phyloP scores from a whole-genome alignment of 2,797 vertebrate genomes.

The Rachycentron canadum region DNA sequence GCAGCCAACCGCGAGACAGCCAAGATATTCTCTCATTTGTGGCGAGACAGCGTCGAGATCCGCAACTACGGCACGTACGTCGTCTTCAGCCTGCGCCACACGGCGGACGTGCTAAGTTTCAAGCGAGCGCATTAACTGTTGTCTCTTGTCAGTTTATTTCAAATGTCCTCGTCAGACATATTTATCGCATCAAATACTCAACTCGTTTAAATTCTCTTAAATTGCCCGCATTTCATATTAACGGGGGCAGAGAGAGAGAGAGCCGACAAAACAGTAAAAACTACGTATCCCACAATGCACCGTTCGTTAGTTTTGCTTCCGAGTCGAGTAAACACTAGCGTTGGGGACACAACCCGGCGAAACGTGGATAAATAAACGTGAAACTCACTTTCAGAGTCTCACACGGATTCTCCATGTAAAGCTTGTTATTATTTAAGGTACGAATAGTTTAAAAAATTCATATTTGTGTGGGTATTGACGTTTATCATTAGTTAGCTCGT shows the following conservation, averaged over 20 bases:
- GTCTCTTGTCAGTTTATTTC: neutral
- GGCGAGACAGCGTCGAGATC: slow-evolving; percentile 47
- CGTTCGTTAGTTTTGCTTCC: slow-evolving; percentile 60
- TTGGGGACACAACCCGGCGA: neutral
- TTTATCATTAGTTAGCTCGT: neutral
- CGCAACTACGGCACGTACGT: slow-evolving; percentile 24
- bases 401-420: neutral
- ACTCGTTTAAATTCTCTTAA: neutral
- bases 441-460: rapidly evolving
- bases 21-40: slow-evolving; percentile 34
- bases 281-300: slow-evolving; percentile 72
- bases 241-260: neutral
- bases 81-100: slow-evolving; percentile 5
- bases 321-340: slow-evolving; percentile 25
- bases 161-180: neutral
- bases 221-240: neutral
- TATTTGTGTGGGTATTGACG: rapidly evolving
- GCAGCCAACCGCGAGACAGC: slow-evolving; percentile 28
- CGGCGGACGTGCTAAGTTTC: no score
- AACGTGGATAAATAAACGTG: slow-evolving; percentile 1
- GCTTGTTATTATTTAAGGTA: slow-evolving; percentile 47
- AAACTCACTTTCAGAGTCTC: rapidly evolving
- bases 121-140: neutral
- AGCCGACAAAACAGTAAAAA: neutral
- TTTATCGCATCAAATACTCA: neutral